Conservation (phyloP, 2,888 invertebrate species). For the Lasius platythorax region DNA sequence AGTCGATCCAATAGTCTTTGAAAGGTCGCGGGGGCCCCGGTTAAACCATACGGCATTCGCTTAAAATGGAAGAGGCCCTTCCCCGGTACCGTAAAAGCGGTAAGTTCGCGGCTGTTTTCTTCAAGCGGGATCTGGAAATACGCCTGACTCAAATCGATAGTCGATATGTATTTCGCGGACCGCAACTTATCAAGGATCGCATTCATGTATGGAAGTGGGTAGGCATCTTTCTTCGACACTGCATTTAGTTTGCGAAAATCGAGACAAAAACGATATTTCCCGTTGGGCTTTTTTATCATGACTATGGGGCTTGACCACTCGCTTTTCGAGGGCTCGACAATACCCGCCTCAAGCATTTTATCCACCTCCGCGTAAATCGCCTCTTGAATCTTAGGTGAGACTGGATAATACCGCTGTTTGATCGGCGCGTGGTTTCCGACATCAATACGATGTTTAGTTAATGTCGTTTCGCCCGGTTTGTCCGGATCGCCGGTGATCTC, state of each 20-base stretch:
- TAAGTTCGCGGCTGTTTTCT: background rate
- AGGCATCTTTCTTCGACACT: background rate
- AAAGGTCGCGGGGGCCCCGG: background rate
- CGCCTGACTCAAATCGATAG: background rate
- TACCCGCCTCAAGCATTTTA: background rate
- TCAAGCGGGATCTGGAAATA: background rate
- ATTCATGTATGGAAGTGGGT: background rate
- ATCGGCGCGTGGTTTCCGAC: background rate
- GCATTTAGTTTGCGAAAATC: background rate
- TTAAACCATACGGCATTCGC: background rate
- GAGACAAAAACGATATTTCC: background rate
- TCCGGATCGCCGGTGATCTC: background rate
- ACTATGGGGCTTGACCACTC: background rate
- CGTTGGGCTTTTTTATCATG: background rate
- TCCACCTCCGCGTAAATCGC: background rate
- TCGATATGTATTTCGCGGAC: background rate
- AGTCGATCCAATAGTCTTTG: background rate
- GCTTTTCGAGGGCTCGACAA: background rate
- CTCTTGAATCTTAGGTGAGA: background rate
- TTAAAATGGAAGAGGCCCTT: background rate
- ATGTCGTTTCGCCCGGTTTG: background rate
- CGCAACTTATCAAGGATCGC: background rate
- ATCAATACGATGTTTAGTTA: background rate
- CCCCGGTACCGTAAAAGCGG: background rate
- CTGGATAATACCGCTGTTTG: background rate